Base-by-base conservation (phyloP, 2,113 vertebrate genomes). In the Thunnus maccoyii region DNA sequence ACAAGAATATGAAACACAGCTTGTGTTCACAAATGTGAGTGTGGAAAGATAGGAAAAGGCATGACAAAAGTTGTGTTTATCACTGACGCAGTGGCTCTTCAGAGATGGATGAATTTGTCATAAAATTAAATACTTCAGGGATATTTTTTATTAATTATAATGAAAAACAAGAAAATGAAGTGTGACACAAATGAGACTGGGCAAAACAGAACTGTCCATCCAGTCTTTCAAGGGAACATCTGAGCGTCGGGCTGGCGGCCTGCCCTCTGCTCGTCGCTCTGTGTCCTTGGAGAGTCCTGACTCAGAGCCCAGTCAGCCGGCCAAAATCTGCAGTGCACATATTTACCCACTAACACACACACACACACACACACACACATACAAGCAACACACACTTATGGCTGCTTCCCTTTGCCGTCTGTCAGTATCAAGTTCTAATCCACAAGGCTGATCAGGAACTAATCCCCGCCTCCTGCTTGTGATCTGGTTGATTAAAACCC, bases 261-360 rank as follows among this genome's bases (percentile, higher is more conserved):
- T 57, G 69, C 74, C 72, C 77, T 58, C 65, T 52, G 41, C 64
- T 58, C 54, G 64, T 71, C 44, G 66, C 88, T 83, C 76, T 56
- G 57, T 89, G 92, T 94, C 92, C 92, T 94, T 95, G 92, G 89
- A 93, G 89, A 93, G 88, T 92, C 88, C 87, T 93, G 91, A 94
- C 80, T 94, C 90, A 91, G 80, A 91, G 86, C 82, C 80, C 77
- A 86, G 89, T 85, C 74, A 78, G 83, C 74, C 67, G 64, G 86
- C 85, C 83, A 87, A 90, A 93, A 89, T 86, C 90, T 91, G 85
- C 82, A 90, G 72, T 52, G 56, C 30, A 30, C 66, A 86, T 76
- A 60, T 60, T 52, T 52, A 41, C 66, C 6, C 18, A 63, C 36
- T 57, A 27, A 51, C 22, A 58, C 50, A 44, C 48, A 55, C 58